phyloP scores from a whole-genome alignment of 1,140 invertebrate genomes.

The Cotesia typhae region DNA sequence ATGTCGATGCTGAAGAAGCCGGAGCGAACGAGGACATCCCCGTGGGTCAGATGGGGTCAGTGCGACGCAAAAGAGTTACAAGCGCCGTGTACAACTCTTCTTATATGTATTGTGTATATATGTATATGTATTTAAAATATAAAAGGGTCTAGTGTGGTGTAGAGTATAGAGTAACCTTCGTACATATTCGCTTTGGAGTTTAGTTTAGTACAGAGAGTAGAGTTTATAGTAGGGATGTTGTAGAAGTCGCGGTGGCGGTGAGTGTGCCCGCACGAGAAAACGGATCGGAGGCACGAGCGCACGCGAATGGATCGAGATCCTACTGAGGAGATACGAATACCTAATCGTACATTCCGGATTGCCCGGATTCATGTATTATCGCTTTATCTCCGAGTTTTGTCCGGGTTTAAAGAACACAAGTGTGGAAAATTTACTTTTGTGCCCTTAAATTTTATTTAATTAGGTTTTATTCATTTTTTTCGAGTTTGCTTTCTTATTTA shows the following conservation, averaged over 20 bases:
- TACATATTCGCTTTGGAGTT: slow-evolving; percentile 3
- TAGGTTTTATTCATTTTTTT: background rate
- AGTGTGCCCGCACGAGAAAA: slow-evolving; percentile 34
- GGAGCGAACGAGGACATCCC: slow-evolving; percentile 41
- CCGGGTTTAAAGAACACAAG: slow-evolving; percentile 5
- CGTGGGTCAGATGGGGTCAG: slow-evolving; percentile 46
- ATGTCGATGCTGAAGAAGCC: slow-evolving; percentile 33
- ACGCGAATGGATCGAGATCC: slow-evolving; percentile 36
- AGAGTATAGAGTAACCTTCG: background rate
- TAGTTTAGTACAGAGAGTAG: background rate
- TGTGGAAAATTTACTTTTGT: slow-evolving; percentile 14
- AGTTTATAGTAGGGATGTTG: background rate
- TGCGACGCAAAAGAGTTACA: slow-evolving; percentile 39
- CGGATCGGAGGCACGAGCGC: slow-evolving; percentile 43
- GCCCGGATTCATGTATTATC: slow-evolving; percentile 46
- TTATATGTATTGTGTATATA: too few relatives aligned
- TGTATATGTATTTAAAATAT: background rate
- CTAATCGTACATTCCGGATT: slow-evolving; percentile 54
- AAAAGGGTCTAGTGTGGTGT: background rate
- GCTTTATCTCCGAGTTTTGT: slow-evolving; percentile 22
- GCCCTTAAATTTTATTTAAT: background rate
- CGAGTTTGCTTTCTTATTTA: too few relatives aligned
- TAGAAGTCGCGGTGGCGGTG: slow-evolving; percentile 20
- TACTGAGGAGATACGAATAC: slow-evolving; percentile 33
- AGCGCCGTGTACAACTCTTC: slow-evolving; percentile 33